Conservation (phyloP, 2,113 vertebrate species). For the Heterocephalus glaber region DNA sequence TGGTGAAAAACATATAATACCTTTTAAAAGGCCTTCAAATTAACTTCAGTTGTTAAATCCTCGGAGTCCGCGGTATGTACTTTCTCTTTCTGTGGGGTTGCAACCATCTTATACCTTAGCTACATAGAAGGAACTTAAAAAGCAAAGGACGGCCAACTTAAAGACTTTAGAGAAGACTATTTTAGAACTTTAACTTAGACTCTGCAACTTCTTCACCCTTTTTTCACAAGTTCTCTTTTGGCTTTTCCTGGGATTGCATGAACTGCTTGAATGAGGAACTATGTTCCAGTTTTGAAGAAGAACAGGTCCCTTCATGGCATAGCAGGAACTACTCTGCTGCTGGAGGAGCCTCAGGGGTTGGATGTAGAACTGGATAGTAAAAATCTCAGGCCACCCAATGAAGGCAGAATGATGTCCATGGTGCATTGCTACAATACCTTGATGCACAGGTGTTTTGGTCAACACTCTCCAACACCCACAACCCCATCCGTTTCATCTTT, state of each 20-base stretch:
- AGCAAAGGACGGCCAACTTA: neutral
- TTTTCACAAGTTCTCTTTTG: neutral
- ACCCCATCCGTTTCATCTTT: neutral
- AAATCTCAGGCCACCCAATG: neutral
- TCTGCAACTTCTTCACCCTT: neutral
- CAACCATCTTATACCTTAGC: neutral
- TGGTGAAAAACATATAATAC: slow-evolving; percentile 51
- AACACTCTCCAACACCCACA: neutral
- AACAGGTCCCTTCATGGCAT: neutral
- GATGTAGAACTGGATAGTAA: neutral
- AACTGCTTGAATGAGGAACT: neutral
- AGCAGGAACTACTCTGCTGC: neutral
- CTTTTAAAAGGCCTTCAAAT: slow-evolving; percentile 61
- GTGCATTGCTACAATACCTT: neutral
- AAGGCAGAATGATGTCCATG: neutral
- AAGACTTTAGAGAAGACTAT: neutral
- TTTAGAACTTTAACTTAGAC: neutral
- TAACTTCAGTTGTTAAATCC: slow-evolving; percentile 37
- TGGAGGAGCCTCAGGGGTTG: neutral
- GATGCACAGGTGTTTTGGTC: neutral
- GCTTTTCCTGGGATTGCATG: neutral
- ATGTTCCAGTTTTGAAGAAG: neutral
- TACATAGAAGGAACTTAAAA: slow-evolving; percentile 2
- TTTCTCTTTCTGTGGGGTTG: slow-evolving; percentile 18
- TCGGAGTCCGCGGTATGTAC: neutral